A percentile compares a stretch with the other conserved stretches of the same genome.
phyloP scores from a whole-genome alignment of 2,888 invertebrate genomes.

The Oligia latruncula region DNA sequence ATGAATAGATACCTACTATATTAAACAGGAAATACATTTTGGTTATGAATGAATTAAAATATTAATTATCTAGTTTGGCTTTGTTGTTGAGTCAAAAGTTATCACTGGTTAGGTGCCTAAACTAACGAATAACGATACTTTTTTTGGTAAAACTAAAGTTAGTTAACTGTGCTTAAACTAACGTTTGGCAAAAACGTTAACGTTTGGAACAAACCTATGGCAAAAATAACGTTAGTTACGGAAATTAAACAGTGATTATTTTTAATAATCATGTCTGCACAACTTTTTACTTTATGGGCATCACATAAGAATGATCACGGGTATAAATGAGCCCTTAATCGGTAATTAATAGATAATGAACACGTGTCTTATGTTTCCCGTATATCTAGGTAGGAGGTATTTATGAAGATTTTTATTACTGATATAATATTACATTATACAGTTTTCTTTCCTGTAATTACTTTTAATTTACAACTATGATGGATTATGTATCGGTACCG shows the following conservation, averaged over 20 bases:
- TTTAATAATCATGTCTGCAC: neutral
- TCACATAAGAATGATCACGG: conserved; percentile 13
- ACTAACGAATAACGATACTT: neutral
- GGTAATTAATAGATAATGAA: conserved; percentile 20
- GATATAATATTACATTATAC: neutral
- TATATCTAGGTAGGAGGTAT: neutral
- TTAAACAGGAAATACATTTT: neutral
- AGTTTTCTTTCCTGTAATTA: neutral
- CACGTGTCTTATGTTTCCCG: conserved; percentile 1
- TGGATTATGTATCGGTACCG: neutral
- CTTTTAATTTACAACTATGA: neutral
- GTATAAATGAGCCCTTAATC: conserved; percentile 27
- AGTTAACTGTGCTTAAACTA: neutral
- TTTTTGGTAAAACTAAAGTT: neutral
- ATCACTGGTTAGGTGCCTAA: neutral
- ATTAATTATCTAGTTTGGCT: neutral
- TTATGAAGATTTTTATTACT: neutral
- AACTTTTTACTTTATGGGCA: conserved; percentile 1
- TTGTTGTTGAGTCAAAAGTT: neutral
- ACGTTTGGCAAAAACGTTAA: too few relatives aligned
- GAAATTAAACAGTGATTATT: conserved; percentile 25
- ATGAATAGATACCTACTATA: neutral
- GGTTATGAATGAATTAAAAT: neutral
- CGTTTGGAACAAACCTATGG: too few relatives aligned
- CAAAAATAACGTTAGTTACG: too few relatives aligned